Conservation (phyloP, 1,140 invertebrate genomes). For the Bradysia coprophila region DNA sequence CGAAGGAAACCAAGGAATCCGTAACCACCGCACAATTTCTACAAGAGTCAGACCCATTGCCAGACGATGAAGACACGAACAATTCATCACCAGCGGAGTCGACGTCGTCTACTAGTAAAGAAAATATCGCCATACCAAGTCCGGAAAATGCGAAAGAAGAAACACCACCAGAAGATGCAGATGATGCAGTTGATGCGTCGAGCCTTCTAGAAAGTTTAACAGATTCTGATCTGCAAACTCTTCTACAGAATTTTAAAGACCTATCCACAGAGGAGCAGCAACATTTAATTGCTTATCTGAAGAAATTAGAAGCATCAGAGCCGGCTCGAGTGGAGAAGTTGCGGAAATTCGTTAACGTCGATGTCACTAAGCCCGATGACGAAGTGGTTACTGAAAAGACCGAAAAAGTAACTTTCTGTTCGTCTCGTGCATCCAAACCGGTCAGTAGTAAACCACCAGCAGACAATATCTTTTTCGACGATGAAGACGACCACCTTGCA, state of each 20-base stretch:
- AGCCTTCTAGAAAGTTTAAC: conserved; percentile 47
- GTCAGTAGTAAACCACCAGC: background rate
- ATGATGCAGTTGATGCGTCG: background rate
- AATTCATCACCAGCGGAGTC: background rate
- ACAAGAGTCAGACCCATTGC: background rate
- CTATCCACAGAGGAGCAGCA: conserved; percentile 58
- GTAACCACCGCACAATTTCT: conserved; percentile 26
- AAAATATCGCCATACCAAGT: background rate
- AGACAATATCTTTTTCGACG: conserved; percentile 6
- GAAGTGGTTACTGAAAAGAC: no score
- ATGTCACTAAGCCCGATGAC: conserved; percentile 4
- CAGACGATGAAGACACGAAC: background rate
- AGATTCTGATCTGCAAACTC: conserved; percentile 50
- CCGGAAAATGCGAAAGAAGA: conserved; percentile 2
- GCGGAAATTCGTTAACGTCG: conserved; percentile 39
- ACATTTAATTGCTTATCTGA: conserved; percentile 54
- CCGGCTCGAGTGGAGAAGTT: conserved; percentile 50
- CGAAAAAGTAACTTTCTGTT: background rate
- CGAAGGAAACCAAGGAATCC: conserved; percentile 29
- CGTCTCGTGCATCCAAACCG: background rate
- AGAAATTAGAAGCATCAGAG: conserved; percentile 51
- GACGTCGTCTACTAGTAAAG: background rate
- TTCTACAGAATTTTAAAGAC: conserved; percentile 62
- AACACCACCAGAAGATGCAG: background rate
- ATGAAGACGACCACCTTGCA: conserved; percentile 10